Evolutionary conservation across 1,140 invertebrate species (phyloP).

Genomic region (Drosophila ercepeae): DNA sequence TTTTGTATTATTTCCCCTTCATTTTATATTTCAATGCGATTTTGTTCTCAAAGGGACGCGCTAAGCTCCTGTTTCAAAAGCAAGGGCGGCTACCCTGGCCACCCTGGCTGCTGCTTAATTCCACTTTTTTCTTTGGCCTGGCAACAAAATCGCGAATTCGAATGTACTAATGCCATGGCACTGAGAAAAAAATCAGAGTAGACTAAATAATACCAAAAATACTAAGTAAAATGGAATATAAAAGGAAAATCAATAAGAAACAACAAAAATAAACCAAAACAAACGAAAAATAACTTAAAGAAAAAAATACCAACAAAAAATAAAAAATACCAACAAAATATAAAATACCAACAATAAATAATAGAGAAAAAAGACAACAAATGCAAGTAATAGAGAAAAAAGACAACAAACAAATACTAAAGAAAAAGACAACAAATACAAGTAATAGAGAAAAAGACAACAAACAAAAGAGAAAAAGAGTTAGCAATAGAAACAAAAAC

Average conservation of each 20-base stretch:
- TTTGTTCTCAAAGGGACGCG: too few relatives aligned
- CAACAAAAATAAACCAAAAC: slow-evolving; percentile 8
- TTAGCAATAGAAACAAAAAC: too few relatives aligned
- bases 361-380: slow-evolving; percentile 15
- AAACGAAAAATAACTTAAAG: slow-evolving; percentile 14
- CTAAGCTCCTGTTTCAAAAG: slow-evolving; percentile 1
- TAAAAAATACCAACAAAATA: too few relatives aligned
- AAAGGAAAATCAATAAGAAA: slow-evolving; percentile 14
- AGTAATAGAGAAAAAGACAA: slow-evolving; percentile 16
- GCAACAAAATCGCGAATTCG: slow-evolving; percentile 33
- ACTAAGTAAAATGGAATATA: slow-evolving; percentile 13
- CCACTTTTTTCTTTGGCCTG: slow-evolving; percentile 22
- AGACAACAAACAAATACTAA: slow-evolving; percentile 10
- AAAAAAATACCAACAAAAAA: too few relatives aligned
- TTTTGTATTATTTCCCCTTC: too few relatives aligned
- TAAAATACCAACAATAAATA: slow-evolving; percentile 14
- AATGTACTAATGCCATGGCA: slow-evolving; percentile 6
- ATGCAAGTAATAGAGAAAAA: too few relatives aligned
- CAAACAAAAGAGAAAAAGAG: slow-evolving; percentile 17
- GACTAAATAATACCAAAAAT: slow-evolving; percentile 11
- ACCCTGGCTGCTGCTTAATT: slow-evolving; percentile 29
- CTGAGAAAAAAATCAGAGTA: slow-evolving; percentile 8
- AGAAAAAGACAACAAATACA: too few relatives aligned
- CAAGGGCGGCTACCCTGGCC: slow-evolving; percentile 25
- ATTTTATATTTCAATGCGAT: too few relatives aligned